phyloP scores from a whole-genome alignment of 2,113 vertebrate species.

The Passer montanus region DNA sequence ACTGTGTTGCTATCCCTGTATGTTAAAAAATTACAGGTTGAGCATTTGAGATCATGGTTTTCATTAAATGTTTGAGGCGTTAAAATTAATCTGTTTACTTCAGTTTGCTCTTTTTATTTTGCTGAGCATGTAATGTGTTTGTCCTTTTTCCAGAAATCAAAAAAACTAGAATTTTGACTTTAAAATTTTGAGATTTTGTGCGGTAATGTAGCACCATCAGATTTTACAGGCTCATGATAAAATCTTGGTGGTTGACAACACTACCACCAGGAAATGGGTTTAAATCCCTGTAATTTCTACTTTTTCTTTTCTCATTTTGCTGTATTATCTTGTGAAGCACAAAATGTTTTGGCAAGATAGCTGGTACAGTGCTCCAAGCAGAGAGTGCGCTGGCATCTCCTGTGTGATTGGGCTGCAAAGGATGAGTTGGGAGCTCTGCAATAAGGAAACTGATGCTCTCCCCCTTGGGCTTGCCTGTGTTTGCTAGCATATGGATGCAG shows the following conservation, averaged over 20 bases:
- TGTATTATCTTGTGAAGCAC: background rate
- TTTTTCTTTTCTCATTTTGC: background rate
- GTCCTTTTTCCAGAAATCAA: background rate
- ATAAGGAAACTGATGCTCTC: background rate
- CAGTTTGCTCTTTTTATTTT: background rate
- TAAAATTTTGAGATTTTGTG: background rate
- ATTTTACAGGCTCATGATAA: background rate
- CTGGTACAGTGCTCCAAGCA: background rate
- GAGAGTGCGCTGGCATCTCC: background rate
- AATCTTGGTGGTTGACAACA: background rate
- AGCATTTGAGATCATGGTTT: background rate
- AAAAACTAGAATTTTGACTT: background rate
- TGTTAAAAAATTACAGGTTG: conserved; percentile 8
- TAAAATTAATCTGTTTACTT: background rate
- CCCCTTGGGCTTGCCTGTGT: background rate
- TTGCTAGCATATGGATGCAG: background rate
- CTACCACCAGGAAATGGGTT: background rate
- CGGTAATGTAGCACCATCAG: background rate
- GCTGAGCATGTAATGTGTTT: background rate
- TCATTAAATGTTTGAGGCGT: background rate
- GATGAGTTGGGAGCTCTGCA: background rate
- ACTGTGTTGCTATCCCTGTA: background rate
- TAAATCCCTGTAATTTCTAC: background rate
- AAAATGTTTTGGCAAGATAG: background rate
- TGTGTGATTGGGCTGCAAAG: background rate